Percentiles rank a stretch among this genome's conserved stretches.
Conservation (phyloP, 1,140 invertebrate genomes). For the Diachasma alloeum region DNA sequence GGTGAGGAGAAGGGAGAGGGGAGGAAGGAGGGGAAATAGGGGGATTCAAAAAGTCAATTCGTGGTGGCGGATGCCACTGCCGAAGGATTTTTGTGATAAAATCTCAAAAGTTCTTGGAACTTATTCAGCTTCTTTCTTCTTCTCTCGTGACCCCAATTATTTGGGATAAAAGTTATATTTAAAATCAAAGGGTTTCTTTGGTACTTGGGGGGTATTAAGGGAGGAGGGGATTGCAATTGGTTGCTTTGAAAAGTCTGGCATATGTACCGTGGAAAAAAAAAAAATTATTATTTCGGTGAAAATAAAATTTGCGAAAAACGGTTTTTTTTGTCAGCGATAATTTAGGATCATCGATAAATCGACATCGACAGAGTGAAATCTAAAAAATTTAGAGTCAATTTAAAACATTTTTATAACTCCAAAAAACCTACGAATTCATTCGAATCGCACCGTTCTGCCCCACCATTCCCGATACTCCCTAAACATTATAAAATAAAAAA, state of each 20-base stretch:
- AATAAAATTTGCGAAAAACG: no score
- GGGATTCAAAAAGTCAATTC: not conserved
- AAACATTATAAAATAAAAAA: no score
- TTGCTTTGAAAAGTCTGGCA: not conserved
- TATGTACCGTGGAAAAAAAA: no score
- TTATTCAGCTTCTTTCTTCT: not conserved
- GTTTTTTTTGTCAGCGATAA: no score
- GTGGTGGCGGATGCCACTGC: not conserved
- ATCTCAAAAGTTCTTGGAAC: not conserved
- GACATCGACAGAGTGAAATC: not conserved
- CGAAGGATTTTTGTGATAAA: conserved; percentile 2
- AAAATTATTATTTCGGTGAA: no score
- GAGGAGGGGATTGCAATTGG: not conserved
- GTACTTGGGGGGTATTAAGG: not conserved
- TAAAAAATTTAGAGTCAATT: not conserved
- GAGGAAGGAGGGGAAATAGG: not conserved
- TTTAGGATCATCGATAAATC: not conserved
- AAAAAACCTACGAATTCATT: no score
- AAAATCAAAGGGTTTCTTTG: not conserved
- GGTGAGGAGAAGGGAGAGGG: no score
- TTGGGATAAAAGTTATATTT: not conserved
- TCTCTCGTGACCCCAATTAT: not conserved
- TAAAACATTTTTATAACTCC: not conserved
- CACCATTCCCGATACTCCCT: no score
- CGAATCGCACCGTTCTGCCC: no score